A percentile compares a stretch with the other conserved stretches of the same genome.
Evolutionary conservation across 2,797 vertebrate species (phyloP).

Genomic region (Acipenser oxyrinchus): DNA sequence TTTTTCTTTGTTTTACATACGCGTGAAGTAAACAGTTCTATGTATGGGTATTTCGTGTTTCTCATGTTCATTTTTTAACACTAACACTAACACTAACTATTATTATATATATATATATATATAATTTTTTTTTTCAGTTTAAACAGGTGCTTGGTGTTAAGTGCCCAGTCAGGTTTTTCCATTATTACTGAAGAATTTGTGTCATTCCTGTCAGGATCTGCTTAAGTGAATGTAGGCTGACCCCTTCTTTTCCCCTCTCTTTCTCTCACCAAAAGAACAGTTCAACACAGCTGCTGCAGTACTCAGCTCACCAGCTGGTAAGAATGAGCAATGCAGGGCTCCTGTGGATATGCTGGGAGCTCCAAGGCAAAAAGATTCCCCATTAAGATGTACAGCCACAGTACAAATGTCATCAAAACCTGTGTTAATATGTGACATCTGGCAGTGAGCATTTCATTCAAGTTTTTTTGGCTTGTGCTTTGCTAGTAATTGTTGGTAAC

Average conservation of each 20-base stretch:
- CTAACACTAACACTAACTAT: too few species aligned
- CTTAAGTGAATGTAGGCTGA: slow-evolving; percentile 7
- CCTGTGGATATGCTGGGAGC: slow-evolving; percentile 28
- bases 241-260: not conserved
- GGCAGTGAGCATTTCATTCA: not conserved
- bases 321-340: slow-evolving; percentile 37
- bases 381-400: too few species aligned
- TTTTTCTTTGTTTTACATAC: too few species aligned
- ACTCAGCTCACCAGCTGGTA: slow-evolving; percentile 34
- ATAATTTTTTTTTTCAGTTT: too few species aligned
- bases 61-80: too few species aligned
- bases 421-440: slow-evolving; percentile 2
- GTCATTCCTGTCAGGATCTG: not conserved
- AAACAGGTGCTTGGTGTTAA: too few species aligned
- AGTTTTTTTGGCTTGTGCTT: not conserved
- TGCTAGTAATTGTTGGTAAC: not conserved
- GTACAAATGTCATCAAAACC: too few species aligned
- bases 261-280: slow-evolving; percentile 11
- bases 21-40: too few species aligned
- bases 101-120: too few species aligned
- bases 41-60: too few species aligned
- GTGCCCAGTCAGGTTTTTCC: not conserved
- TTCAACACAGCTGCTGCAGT: slow-evolving; percentile 19
- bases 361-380: slow-evolving; percentile 14
- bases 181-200: not conserved